A percentile compares a stretch with the other conserved stretches of the same genome.
Conservation (phyloP, 1,140 invertebrate species). For the Phymastichus coffea region DNA sequence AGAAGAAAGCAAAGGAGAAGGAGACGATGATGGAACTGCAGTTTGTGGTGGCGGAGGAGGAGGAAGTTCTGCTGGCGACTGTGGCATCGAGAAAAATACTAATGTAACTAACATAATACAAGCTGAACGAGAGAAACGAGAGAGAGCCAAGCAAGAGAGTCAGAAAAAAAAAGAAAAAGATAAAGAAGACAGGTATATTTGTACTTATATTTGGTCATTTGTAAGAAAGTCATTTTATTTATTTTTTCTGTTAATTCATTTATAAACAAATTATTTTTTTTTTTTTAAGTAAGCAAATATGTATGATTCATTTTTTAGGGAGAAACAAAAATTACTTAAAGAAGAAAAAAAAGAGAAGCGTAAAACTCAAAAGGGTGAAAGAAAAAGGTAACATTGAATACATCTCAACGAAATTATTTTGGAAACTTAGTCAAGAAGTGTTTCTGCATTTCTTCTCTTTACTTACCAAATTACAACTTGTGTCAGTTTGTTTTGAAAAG, state of each 20-base stretch:
- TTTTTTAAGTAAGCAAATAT: background rate
- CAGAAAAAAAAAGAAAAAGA: conserved; percentile 85
- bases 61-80: conserved; percentile 51
- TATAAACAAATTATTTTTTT: conserved; percentile 14
- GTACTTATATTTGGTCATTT: background rate
- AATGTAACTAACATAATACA: conserved; percentile 74
- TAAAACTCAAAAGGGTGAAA: conserved; percentile 82
- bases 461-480: conserved; percentile 28
- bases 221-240: background rate
- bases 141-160: conserved; percentile 74
- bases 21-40: conserved; percentile 57
- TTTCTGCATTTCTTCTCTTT: conserved; percentile 32
- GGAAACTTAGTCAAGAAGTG: conserved; percentile 26
- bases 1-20: conserved; percentile 59
- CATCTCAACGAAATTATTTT: conserved; percentile 19
- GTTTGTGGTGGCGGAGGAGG: conserved; percentile 47
- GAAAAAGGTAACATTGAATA: conserved; percentile 70
- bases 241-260: background rate
- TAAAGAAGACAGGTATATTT: conserved; percentile 75
- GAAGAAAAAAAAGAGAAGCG: conserved; percentile 88
- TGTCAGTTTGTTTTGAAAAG: conserved; percentile 3
- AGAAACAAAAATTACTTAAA: conserved; percentile 80
- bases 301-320: conserved; percentile 61
- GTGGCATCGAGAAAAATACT: conserved; percentile 70
- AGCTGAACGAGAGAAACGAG: conserved; percentile 73